Conservation (phyloP, 1,140 invertebrate species). For the Orussus abietinus region DNA sequence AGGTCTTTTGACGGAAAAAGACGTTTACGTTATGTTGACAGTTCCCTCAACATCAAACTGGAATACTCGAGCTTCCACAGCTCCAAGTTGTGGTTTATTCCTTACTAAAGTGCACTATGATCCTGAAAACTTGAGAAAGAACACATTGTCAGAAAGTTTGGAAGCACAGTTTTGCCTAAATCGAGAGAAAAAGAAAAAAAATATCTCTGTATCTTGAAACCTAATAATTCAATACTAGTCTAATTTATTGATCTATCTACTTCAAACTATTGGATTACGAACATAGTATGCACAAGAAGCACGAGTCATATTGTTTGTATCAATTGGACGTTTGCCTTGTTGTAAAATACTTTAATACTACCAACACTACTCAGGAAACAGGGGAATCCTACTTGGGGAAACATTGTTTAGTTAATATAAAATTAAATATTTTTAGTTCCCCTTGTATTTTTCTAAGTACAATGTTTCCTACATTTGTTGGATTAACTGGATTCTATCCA, state of each 20-base stretch:
- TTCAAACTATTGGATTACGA: constrained; percentile 4
- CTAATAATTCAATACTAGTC: too few relatives aligned
- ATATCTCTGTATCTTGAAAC: too few relatives aligned
- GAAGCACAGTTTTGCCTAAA: constrained; percentile 5
- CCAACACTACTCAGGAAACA: too few relatives aligned
- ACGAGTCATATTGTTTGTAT: too few relatives aligned
- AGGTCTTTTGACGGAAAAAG: constrained; percentile 57
- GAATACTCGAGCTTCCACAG: constrained; percentile 49
- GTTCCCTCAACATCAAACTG: constrained; percentile 68
- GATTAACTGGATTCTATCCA: constrained; percentile 6
- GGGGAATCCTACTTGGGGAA: too few relatives aligned
- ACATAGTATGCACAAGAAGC: too few relatives aligned
- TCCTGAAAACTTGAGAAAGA: constrained; percentile 50
- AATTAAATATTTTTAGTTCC: too few relatives aligned
- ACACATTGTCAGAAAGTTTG: constrained; percentile 21
- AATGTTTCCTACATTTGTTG: not conserved
- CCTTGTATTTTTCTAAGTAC: too few relatives aligned
- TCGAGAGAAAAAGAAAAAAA: constrained; percentile 6
- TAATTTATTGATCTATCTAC: too few relatives aligned
- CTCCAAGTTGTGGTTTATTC: constrained; percentile 66
- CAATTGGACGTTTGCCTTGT: too few relatives aligned
- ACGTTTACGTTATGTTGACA: constrained; percentile 69
- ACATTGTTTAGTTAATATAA: too few relatives aligned
- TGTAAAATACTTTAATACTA: too few relatives aligned
- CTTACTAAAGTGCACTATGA: constrained; percentile 66